Evolutionary conservation across 2,113 vertebrate species (phyloP).

Genomic region (Macaca nemestrina): DNA sequence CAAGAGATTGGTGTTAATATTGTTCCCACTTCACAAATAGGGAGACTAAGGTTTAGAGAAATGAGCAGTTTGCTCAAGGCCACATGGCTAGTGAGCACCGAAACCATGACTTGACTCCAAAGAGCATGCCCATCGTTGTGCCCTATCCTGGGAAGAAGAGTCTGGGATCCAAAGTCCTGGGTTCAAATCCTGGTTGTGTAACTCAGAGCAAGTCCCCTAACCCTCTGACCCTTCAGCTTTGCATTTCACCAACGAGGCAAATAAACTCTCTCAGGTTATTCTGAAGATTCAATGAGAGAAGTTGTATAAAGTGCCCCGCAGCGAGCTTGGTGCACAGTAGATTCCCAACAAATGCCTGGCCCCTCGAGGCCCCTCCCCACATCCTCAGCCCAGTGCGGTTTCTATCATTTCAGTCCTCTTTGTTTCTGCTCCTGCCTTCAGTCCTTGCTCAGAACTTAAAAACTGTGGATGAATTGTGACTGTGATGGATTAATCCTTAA

Average conservation of each 20-base stretch:
- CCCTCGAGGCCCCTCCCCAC: rapidly evolving
- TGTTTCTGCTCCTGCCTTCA: not conserved
- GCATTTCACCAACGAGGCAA: not conserved
- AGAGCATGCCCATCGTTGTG: not conserved
- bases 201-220: not conserved
- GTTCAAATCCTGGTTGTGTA: not conserved
- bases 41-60: not conserved
- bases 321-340: not conserved
- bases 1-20: not conserved
- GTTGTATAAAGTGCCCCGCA: rapidly evolving
- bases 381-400: not conserved
- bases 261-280: not conserved
- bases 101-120: not conserved
- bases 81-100: not conserved
- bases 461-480: not conserved
- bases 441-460: not conserved
- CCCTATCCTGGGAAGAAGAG: not conserved
- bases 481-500: not conserved
- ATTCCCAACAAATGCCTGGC: not conserved
- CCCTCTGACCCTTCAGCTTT: not conserved
- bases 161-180: not conserved
- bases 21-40: not conserved
- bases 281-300: not conserved
- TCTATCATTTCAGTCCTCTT: not conserved
- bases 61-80: not conserved